These are phyloP conservation scores for Hypomecis punctinalis DNA, from an alignment of 2,888 invertebrate species.

Conservation along the genomic window DNA sequence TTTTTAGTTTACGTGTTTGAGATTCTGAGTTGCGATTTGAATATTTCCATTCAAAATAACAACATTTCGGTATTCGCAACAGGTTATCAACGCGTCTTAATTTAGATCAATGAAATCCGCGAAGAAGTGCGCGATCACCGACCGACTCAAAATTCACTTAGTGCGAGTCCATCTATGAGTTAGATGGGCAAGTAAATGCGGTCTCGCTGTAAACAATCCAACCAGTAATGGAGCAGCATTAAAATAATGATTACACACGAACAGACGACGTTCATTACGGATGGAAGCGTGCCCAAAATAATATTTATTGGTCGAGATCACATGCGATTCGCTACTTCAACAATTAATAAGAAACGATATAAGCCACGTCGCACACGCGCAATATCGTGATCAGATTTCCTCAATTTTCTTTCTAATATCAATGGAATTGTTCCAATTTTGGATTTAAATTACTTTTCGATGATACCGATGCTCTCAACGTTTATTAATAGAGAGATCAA, in stretches of 20 bases:
- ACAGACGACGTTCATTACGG: constrained; percentile 54
- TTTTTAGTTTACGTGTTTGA: constrained; percentile 3
- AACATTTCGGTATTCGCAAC: neutral
- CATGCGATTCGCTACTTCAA: constrained; percentile 47
- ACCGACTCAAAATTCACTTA: neutral
- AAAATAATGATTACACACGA: constrained; percentile 59
- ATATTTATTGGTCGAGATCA: constrained; percentile 56
- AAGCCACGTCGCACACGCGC: constrained; percentile 8
- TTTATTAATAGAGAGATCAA: neutral
- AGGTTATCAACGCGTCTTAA: constrained; percentile 1
- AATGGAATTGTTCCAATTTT: neutral
- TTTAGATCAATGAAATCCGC: neutral
- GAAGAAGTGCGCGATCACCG: neutral
- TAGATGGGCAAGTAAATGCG: constrained; percentile 49
- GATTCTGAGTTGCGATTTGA: neutral
- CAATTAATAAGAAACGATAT: constrained; percentile 24
- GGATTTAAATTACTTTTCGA: neutral
- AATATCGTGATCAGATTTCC: neutral
- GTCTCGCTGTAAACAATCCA: constrained; percentile 54
- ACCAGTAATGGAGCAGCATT: constrained; percentile 49
- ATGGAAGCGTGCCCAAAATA: constrained; percentile 68
- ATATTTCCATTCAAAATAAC: constrained; percentile 3
- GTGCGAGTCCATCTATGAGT: neutral
- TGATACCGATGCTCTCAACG: neutral
- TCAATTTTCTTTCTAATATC: neutral